Evolutionary conservation across 1,140 invertebrate species (phyloP).

Genomic region (Ericerus pela): DNA sequence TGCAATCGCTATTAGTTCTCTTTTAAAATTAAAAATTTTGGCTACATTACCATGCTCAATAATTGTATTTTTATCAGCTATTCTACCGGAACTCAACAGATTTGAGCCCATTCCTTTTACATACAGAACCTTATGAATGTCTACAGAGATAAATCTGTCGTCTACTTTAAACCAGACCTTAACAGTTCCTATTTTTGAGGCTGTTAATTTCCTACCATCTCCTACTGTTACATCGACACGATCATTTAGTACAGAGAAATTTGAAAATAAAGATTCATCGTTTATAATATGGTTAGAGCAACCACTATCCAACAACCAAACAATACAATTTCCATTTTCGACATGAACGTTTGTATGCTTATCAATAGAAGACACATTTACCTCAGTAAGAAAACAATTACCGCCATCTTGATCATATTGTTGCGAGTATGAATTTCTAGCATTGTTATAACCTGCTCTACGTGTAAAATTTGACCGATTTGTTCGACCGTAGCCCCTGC

Average conservation of each 20-base stretch:
- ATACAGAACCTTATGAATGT: constrained; percentile 19
- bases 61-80: too few relatives aligned
- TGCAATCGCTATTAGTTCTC: too few relatives aligned
- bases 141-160: constrained; percentile 13
- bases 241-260: constrained; percentile 17
- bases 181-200: constrained; percentile 18
- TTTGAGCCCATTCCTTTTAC: constrained; percentile 16
- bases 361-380: too few relatives aligned
- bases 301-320: constrained; percentile 23
- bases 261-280: constrained; percentile 16
- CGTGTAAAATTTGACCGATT: too few relatives aligned
- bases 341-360: too few relatives aligned
- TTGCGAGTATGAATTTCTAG: too few relatives aligned
- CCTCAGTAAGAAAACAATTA: too few relatives aligned
- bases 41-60: constrained; percentile 16
- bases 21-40: background rate
- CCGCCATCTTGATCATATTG: too few relatives aligned
- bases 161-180: constrained; percentile 18
- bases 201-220: constrained; percentile 15
- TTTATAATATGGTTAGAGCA: constrained; percentile 22
- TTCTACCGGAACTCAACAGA: too few relatives aligned
- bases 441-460: too few relatives aligned
- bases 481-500: too few relatives aligned
- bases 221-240: constrained; percentile 21
- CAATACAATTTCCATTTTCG: background rate